phyloP scores from a whole-genome alignment of 2,888 invertebrate genomes.

The Tetranychus piercei region DNA sequence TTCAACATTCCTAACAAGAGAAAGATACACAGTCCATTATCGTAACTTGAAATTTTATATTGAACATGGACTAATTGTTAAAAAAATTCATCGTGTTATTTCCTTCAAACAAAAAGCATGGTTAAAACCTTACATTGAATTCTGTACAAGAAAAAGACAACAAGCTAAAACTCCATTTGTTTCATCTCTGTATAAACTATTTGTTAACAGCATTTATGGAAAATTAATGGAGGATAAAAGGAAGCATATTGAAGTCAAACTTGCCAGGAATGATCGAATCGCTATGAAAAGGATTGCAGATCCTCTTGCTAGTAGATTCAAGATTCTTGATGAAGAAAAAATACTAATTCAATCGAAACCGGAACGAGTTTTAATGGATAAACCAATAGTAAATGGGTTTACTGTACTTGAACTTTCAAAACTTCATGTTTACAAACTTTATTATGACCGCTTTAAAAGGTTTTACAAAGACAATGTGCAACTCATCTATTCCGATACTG shows the following conservation, averaged over 20 bases:
- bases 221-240: slow-evolving; percentile 31
- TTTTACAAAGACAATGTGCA: too few relatives aligned
- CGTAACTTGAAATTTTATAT: too few relatives aligned
- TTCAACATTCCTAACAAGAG: too few relatives aligned
- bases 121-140: too few relatives aligned
- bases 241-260: slow-evolving; percentile 30
- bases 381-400: slow-evolving; percentile 28
- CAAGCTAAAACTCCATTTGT: too few relatives aligned
- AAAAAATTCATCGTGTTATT: too few relatives aligned
- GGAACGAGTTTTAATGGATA: slow-evolving; percentile 23
- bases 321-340: too few relatives aligned
- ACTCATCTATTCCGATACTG: too few relatives aligned
- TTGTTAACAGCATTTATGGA: slow-evolving; percentile 31
- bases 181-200: neutral
- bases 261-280: slow-evolving; percentile 24
- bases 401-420: slow-evolving; percentile 29
- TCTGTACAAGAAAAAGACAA: too few relatives aligned
- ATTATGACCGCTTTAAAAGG: too few relatives aligned
- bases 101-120: too few relatives aligned
- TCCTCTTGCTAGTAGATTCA: slow-evolving; percentile 26
- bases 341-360: neutral
- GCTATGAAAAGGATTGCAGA: slow-evolving; percentile 21
- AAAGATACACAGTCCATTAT: too few relatives aligned
- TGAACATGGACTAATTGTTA: slow-evolving; percentile 20
- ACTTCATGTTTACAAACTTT: neutral